These are phyloP conservation scores for Eulimnadia texana DNA, from an alignment of 1,140 invertebrate species.

Conservation along the genomic window DNA sequence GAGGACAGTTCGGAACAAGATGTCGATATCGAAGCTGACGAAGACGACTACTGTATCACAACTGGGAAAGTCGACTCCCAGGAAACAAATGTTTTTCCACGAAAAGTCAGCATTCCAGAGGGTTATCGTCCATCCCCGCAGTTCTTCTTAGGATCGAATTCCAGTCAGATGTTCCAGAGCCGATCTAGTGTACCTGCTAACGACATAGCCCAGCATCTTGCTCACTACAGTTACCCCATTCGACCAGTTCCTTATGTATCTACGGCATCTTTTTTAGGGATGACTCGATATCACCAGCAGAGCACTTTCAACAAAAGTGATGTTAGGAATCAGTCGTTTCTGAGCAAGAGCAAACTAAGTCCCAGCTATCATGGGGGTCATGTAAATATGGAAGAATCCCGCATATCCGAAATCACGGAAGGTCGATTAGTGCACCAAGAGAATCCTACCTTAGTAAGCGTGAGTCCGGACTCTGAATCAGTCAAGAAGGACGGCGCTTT, in stretches of 20 bases:
- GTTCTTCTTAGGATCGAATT: too few species aligned
- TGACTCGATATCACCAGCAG: neutral
- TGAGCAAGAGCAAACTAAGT: neutral
- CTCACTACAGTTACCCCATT: too few species aligned
- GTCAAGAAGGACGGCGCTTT: slow-evolving; percentile 9
- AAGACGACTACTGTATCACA: slow-evolving; percentile 20
- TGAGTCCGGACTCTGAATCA: slow-evolving; percentile 4
- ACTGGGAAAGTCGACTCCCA: too few species aligned
- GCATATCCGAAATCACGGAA: neutral
- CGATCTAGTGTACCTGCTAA: too few species aligned
- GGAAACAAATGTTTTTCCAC: too few species aligned
- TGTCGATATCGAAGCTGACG: slow-evolving; percentile 21
- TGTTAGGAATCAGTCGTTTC: neutral
- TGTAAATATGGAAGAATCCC: neutral
- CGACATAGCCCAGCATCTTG: too few species aligned
- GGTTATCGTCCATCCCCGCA: too few species aligned
- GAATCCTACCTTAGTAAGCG: too few species aligned
- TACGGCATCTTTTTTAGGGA: neutral
- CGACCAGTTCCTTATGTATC: too few species aligned
- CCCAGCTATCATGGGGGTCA: neutral
- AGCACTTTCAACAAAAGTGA: neutral
- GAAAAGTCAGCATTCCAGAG: too few species aligned
- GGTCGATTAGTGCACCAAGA: too few species aligned
- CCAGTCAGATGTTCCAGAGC: too few species aligned
- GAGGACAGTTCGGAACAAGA: slow-evolving; percentile 7